Conservation (phyloP, 2,797 vertebrate genomes). For the Balearica regulorum region DNA sequence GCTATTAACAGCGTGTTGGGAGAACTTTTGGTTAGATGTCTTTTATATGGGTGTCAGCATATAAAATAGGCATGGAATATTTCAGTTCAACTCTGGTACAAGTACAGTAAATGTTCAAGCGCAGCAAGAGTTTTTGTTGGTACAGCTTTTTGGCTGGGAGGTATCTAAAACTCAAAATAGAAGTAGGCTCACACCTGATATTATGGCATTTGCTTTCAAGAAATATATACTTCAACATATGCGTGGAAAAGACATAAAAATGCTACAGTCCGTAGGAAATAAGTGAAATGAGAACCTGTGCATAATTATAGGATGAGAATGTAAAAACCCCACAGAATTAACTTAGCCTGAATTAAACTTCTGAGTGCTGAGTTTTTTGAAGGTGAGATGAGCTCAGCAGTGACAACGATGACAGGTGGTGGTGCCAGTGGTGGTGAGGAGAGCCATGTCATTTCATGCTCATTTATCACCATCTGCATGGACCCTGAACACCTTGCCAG, state of each 20-base stretch:
- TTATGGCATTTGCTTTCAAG: constrained; percentile 62
- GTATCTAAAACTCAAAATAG: constrained; percentile 54
- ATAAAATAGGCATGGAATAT: constrained; percentile 35
- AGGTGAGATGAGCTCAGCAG: constrained; percentile 43
- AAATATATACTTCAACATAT: constrained; percentile 18
- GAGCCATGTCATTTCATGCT: neutral
- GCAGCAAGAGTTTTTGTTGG: constrained; percentile 62
- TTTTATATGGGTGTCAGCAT: constrained; percentile 24
- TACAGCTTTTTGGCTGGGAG: constrained; percentile 68
- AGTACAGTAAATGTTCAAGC: constrained; percentile 49
- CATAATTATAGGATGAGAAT: constrained; percentile 45
- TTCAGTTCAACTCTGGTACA: constrained; percentile 41
- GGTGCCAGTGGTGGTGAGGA: neutral
- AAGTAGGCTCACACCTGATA: constrained; percentile 63
- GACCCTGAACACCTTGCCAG: constrained; percentile 35
- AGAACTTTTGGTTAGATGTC: constrained; percentile 15
- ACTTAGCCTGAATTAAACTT: constrained; percentile 47
- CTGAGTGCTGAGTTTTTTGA: constrained; percentile 17
- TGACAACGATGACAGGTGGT: constrained; percentile 21
- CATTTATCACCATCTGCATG: neutral
- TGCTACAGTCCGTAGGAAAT: constrained; percentile 27
- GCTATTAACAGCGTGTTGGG: neutral
- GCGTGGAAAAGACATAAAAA: constrained; percentile 67
- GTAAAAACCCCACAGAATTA: constrained; percentile 33
- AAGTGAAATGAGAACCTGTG: constrained; percentile 48